A percentile compares a stretch with the other conserved stretches of the same genome.
These are phyloP conservation scores for Eriocheir sinensis DNA, from an alignment of 1,140 invertebrate species.

Conservation along the genomic window DNA sequence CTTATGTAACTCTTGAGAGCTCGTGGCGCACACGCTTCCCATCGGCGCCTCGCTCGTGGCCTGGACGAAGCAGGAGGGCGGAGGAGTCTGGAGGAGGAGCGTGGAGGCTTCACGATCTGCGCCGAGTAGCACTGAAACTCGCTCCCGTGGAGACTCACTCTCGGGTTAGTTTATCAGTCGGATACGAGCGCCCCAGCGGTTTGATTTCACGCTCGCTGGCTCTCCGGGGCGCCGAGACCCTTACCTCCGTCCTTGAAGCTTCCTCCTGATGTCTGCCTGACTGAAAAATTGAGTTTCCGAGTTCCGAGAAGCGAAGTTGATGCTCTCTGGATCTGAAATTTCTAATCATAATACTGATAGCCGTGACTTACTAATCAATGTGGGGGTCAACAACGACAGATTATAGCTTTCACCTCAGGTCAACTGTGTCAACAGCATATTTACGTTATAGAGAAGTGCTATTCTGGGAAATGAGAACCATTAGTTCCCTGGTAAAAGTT, in stretches of 20 bases:
- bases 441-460: background rate
- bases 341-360: background rate
- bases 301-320: background rate
- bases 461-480: background rate
- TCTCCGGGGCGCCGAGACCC: background rate
- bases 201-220: constrained; percentile 2
- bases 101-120: background rate
- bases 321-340: background rate
- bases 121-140: background rate
- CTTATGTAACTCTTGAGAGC: background rate
- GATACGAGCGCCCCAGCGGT: constrained; percentile 9
- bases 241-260: background rate
- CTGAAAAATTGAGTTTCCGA: background rate
- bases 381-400: background rate
- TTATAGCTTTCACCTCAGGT: background rate
- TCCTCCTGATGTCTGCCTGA: background rate
- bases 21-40: background rate
- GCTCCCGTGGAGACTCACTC: background rate
- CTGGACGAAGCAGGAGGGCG: no score
- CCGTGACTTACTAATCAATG: background rate
- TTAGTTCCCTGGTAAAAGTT: background rate
- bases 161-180: constrained; percentile 15
- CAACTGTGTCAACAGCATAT: background rate
- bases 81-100: background rate
- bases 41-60: background rate